A percentile compares a stretch with the other conserved stretches of the same genome.
Evolutionary conservation across 2,888 invertebrate genomes (phyloP).

Genomic region (Amitus sp.): DNA sequence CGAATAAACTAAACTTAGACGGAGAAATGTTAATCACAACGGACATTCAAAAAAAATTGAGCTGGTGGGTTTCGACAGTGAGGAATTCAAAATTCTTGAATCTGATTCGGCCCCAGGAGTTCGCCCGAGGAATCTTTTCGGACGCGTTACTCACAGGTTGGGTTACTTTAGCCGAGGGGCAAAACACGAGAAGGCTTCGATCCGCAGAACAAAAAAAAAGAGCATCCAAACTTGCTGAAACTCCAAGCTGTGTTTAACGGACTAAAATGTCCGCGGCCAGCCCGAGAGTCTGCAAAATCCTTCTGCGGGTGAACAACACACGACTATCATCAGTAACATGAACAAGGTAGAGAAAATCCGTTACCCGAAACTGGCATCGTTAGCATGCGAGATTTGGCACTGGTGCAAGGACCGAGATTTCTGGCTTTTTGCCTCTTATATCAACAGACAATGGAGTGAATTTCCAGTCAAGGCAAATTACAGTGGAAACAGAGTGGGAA

Average conservation of each 20-base stretch:
- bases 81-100: not conserved
- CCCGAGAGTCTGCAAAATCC: not conserved
- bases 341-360: conserved; percentile 5
- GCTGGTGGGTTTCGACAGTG: conserved; percentile 8
- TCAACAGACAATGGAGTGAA: conserved; percentile 11
- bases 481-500: conserved; percentile 11
- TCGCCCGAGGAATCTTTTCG: conserved; percentile 11
- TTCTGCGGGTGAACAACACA: conserved; percentile 8
- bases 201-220: not conserved
- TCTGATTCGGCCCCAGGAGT: conserved; percentile 6
- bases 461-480: conserved; percentile 5
- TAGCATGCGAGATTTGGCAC: conserved; percentile 6
- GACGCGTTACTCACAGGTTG: conserved; percentile 24
- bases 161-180: not conserved
- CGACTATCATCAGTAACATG: not conserved
- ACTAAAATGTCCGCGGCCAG: not conserved
- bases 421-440: conserved; percentile 9
- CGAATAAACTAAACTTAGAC: not conserved
- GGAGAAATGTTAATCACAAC: not conserved
- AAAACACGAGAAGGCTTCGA: conserved; percentile 14
- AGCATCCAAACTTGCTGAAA: conserved; percentile 12
- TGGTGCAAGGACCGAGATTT: conserved; percentile 6
- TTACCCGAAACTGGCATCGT: not conserved
- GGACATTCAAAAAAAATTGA: not conserved
- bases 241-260: conserved; percentile 3